These are phyloP conservation scores for Gadus macrocephalus DNA, from an alignment of 2,113 vertebrate genomes.

Conservation along the genomic window DNA sequence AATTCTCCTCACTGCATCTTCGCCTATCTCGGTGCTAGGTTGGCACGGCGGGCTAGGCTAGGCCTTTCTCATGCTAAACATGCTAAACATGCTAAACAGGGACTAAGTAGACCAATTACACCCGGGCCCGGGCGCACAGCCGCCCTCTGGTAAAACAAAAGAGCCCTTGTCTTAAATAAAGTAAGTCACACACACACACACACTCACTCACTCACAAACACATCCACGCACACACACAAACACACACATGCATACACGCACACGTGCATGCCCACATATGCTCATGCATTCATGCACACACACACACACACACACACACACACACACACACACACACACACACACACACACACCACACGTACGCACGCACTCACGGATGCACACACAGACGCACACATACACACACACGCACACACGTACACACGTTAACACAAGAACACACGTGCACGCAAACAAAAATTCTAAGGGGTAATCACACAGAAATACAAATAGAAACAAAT, in stretches of 20 bases:
- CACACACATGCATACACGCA: too few relatives aligned
- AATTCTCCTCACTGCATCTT: slow-evolving; percentile 87
- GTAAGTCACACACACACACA: slow-evolving; percentile 69
- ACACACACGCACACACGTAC: not conserved
- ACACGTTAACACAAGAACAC: too few relatives aligned
- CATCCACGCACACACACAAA: not conserved
- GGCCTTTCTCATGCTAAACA: slow-evolving; percentile 78
- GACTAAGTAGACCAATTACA: slow-evolving; percentile 96
- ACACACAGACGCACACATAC: not conserved
- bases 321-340: too few relatives aligned
- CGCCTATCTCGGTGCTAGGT: too few relatives aligned
- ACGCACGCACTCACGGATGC: too few relatives aligned
- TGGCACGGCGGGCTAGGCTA: too few relatives aligned
- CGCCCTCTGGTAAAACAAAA: slow-evolving; percentile 85
- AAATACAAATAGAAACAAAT: too few relatives aligned
- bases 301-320: too few relatives aligned
- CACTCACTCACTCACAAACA: not conserved
- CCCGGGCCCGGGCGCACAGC: slow-evolving; percentile 52
- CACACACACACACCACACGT: not conserved
- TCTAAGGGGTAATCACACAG: too few relatives aligned
- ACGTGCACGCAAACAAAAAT: too few relatives aligned
- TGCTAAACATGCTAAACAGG: slow-evolving; percentile 85
- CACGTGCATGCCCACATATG: not conserved
- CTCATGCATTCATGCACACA: not conserved
- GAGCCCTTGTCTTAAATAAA: slow-evolving; percentile 91